Base-by-base conservation (phyloP, 2,888 invertebrate species). In the Amphipyra tragopoginis region DNA sequence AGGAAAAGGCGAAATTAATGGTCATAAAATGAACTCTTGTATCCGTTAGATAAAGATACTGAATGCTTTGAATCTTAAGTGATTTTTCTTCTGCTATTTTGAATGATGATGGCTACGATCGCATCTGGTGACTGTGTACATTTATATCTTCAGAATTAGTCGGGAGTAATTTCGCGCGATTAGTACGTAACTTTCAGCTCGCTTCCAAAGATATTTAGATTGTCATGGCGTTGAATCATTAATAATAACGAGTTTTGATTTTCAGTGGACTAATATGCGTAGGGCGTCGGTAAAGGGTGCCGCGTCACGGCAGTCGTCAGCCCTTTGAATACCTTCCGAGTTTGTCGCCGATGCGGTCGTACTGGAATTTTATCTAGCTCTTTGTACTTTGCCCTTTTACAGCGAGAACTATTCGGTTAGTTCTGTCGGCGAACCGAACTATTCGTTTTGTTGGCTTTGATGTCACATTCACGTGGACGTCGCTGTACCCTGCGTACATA, bases 11-110 rank as follows among this genome's bases (percentile, higher is more conserved):
- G 89, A 94, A 93, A 94, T 94, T 94, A 94, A 94, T 94, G 94
- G 93, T 93, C 93, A 94, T 93, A 93, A 94, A 94, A 94, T 94
- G 94, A 94, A 94, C 94, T 94, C 93, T 94, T 93, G 94, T 92
- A 93, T 93, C 91, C 87, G 86, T 82, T 85, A 94, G 94, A 94
- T 94, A 93, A 93, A 93, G 93, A 93, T 93, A 87, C 93, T 93
- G 92, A 93, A 93, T 92, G 93, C 91, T 90, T 83, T 86, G 90
- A 91, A 91, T 93, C 90, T 92, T 88, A 92, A 91, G 91, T 92
- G 92, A 93, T 93, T 93, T 94, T 94, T 93, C 93, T 88, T 86
- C 85, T 88, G 84, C 85, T 85, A 85, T 89, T 91, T 91, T 93
- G 92, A 93, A 90, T 82, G 88, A 93, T 93, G 91, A 90, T 86